phyloP scores from a whole-genome alignment of 2,113 vertebrate genomes.

The Myotis lucifugus region DNA sequence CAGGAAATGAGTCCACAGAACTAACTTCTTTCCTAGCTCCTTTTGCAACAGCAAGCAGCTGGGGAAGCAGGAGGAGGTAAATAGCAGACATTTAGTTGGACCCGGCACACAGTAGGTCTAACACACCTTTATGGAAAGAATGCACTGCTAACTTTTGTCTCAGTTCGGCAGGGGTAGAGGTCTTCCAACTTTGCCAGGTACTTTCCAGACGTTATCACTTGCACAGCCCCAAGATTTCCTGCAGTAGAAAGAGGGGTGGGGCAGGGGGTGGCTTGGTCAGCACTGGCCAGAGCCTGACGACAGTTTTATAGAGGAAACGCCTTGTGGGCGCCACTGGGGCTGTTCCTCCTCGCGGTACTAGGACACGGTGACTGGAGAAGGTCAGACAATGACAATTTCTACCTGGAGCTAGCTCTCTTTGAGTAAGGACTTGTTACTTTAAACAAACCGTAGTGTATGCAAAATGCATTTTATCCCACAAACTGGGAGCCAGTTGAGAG shows the following conservation, averaged over 20 bases:
- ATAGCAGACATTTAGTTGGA: background rate
- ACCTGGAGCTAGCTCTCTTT: background rate
- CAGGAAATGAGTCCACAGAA: conserved; percentile 49
- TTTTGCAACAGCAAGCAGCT: background rate
- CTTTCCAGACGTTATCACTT: background rate
- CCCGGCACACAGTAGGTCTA: background rate
- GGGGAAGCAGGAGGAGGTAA: background rate
- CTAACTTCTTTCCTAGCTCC: background rate
- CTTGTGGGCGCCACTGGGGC: accelerated
- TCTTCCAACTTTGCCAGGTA: background rate
- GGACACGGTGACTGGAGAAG: background rate
- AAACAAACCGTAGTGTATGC: background rate
- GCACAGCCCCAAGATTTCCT: background rate
- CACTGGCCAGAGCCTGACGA: background rate
- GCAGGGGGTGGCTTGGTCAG: background rate
- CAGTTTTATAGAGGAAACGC: background rate
- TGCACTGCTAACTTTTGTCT: background rate
- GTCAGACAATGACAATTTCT: background rate
- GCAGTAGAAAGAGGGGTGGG: background rate
- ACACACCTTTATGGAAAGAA: background rate
- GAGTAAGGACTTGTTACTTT: background rate
- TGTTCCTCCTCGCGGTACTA: accelerated
- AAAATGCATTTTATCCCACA: background rate
- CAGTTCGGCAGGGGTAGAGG: background rate
- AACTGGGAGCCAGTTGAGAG: background rate